Evolutionary conservation across 2,888 invertebrate genomes (phyloP), one percentile per base, ranked within the genome.

Genomic region (Tribolium freemani): DNA sequence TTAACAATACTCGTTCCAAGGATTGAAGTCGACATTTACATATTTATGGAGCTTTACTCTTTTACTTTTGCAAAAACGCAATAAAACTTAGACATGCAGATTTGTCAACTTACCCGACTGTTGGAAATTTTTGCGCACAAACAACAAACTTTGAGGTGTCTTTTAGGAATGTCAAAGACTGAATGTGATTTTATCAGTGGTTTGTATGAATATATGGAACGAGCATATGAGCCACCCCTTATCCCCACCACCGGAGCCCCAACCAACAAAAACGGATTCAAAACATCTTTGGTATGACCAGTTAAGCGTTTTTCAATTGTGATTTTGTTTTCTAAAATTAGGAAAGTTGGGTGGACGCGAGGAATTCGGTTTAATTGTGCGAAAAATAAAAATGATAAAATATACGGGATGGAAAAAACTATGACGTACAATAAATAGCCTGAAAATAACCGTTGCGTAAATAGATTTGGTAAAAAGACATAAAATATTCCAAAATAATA

Each of bases 401-500:
- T 58, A 16, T n/a, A 5, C n/a, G 6, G 31, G 10, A 56, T 63
- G 51, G 16, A 66, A 66, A 66, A 44, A 44, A 13, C 61, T 6
- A 13, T 51, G 63, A 63, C 63, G 63, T 60, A 31, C 21, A 11
- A 54, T 66, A 54, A 66, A 66, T 54, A 38, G 38, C 64, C 64
- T 53, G 64, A 66, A 66, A 66, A 66, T 66, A 66, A 16, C 63
- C 11, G 38, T 66, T 53, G 46, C 46, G 66, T 53, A 66, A 53
- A 66, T 21, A 53, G 50, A 51, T 53, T 64, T 64, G 16, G 64
- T 53, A 64, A 64, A 26, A 64, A 64, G 26, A 54, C 66, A 66
- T 54, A 66, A 66, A 66, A 66, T 66, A 54, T 66, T 54, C 53
- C 46, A 63, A 66, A 66, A 66, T 66, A 66, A 66, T 38, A 66